These are phyloP conservation scores for Montifringilla adamsi DNA, from an alignment of 2,113 vertebrate species.

Conservation along the genomic window DNA sequence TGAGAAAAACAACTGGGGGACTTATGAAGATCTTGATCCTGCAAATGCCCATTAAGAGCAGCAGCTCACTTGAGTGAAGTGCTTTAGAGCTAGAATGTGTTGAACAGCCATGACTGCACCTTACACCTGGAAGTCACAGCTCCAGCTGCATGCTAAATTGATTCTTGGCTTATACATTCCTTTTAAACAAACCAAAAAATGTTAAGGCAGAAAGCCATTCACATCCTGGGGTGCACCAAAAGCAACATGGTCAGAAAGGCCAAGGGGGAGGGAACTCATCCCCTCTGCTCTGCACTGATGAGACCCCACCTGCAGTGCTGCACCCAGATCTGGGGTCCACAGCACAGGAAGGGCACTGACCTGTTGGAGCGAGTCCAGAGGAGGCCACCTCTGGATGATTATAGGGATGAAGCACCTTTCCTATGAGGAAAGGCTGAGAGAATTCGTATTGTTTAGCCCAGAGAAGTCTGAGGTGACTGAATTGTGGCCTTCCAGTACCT, in stretches of 20 bases:
- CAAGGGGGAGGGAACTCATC: not conserved
- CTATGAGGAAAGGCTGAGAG: not conserved
- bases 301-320: not conserved
- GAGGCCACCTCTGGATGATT: not conserved
- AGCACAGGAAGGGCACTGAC: not conserved
- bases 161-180: not conserved
- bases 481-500: not conserved
- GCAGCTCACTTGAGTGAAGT: not conserved
- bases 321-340: not conserved
- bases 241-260: fast-evolving
- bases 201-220: not conserved
- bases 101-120: not conserved
- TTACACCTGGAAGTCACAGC: not conserved
- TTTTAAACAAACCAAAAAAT: not conserved
- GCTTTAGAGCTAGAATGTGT: not conserved
- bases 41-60: not conserved
- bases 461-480: not conserved
- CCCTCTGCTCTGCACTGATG: not conserved
- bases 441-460: not conserved
- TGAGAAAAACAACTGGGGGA: not conserved
- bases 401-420: not conserved
- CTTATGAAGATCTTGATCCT: not conserved
- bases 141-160: not conserved
- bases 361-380: fast-evolving
- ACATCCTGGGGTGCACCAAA: not conserved